Evolutionary conservation across 2,113 vertebrate species (phyloP).

Genomic region (Apodemus speciosus): DNA sequence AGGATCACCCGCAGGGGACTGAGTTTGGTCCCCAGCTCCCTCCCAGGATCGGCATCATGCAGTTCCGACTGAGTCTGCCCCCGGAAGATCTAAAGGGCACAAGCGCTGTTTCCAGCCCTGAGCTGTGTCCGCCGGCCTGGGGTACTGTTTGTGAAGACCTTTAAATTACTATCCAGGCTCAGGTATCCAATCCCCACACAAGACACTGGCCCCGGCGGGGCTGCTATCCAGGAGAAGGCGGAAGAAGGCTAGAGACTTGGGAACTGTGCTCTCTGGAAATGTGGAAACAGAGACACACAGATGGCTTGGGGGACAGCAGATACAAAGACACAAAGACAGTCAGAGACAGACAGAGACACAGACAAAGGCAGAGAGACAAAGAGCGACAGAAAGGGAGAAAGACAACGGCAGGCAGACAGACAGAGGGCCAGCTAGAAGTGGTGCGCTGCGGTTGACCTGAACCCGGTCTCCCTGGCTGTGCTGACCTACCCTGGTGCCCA

Average conservation of each 20-base stretch:
- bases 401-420: not conserved
- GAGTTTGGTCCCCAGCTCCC: not conserved
- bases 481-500: not conserved
- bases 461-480: not conserved
- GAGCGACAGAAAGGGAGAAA: not conserved
- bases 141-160: not conserved
- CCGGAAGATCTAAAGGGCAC: not conserved
- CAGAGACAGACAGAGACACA: not conserved
- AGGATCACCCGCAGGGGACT: not conserved
- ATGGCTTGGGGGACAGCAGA: not conserved
- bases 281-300: not conserved
- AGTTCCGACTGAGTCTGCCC: not conserved
- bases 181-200: not conserved
- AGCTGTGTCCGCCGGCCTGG: not conserved
- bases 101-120: not conserved
- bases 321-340: not conserved
- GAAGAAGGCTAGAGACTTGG: not conserved
- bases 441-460: no score
- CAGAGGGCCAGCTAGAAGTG: not conserved
- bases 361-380: not conserved
- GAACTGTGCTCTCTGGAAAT: not conserved
- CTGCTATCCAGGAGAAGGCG: not conserved
- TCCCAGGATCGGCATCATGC: not conserved
- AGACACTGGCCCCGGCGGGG: rapidly evolving
- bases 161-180: not conserved